Evolutionary conservation across 2,797 vertebrate species (phyloP).

Genomic region (Octomys mimax): DNA sequence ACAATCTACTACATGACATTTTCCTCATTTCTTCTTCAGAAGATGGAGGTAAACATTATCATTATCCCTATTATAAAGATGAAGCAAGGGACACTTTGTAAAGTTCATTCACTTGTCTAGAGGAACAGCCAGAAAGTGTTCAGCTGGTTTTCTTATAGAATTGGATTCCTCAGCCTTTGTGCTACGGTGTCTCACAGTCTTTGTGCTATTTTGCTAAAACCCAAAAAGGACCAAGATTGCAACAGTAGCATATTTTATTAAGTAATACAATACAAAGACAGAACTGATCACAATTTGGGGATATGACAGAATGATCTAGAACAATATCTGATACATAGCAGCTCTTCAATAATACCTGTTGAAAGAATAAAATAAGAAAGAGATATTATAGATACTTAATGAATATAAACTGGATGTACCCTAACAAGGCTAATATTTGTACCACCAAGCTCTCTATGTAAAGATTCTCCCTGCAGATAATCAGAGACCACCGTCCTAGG

Average conservation of each 20-base stretch:
- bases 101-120: background rate
- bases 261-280: slow-evolving; percentile 26
- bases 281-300: slow-evolving; percentile 26
- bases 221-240: background rate
- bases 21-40: slow-evolving; percentile 28
- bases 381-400: slow-evolving; percentile 12
- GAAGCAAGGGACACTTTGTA: background rate
- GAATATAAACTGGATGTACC: background rate
- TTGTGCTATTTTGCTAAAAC: background rate
- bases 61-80: background rate
- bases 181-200: background rate
- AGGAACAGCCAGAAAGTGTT: background rate
- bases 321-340: background rate
- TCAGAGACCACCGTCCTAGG: background rate
- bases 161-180: background rate
- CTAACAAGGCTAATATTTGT: slow-evolving; percentile 12
- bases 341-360: slow-evolving; percentile 4
- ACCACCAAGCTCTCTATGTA: background rate
- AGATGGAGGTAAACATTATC: background rate
- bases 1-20: background rate
- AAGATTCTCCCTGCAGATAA: background rate
- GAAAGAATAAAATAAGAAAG: background rate
- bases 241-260: background rate
- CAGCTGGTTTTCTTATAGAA: background rate
- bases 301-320: background rate